Conservation (phyloP, 2,113 vertebrate species). For the Mobula hypostoma region DNA sequence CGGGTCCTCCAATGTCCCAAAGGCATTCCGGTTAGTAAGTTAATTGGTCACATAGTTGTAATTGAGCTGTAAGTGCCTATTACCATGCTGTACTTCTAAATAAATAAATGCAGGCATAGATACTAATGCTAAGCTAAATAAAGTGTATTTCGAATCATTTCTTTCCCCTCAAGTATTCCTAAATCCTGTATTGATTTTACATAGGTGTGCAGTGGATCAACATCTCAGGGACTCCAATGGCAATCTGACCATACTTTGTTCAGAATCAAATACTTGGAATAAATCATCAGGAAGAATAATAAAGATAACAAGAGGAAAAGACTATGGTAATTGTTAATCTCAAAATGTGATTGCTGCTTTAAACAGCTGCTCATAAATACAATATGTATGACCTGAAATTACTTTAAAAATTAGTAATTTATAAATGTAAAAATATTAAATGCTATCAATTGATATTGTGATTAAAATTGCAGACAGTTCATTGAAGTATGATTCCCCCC, state of each 20-base stretch:
- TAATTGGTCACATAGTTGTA: no score
- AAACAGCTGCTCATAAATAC: background rate
- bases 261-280: slow-evolving; percentile 84
- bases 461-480: background rate
- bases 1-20: no score
- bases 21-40: no score
- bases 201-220: slow-evolving; percentile 85
- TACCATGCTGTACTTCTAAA: no score
- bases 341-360: background rate
- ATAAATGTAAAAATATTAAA: no score
- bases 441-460: background rate
- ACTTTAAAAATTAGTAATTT: background rate
- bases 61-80: no score
- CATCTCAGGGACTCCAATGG: slow-evolving; percentile 71
- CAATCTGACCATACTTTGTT: slow-evolving; percentile 87
- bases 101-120: background rate
- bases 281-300: slow-evolving; percentile 82
- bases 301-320: slow-evolving; percentile 86
- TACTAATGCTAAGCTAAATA: background rate
- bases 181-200: slow-evolving; percentile 35
- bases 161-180: background rate
- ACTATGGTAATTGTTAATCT: slow-evolving; percentile 72
- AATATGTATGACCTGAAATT: background rate
- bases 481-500: background rate
- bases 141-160: slow-evolving; percentile 32